A percentile compares a stretch with the other conserved stretches of the same genome.
phyloP scores from a whole-genome alignment of 2,797 vertebrate species.

The Pseudotriccus pelzelni region DNA sequence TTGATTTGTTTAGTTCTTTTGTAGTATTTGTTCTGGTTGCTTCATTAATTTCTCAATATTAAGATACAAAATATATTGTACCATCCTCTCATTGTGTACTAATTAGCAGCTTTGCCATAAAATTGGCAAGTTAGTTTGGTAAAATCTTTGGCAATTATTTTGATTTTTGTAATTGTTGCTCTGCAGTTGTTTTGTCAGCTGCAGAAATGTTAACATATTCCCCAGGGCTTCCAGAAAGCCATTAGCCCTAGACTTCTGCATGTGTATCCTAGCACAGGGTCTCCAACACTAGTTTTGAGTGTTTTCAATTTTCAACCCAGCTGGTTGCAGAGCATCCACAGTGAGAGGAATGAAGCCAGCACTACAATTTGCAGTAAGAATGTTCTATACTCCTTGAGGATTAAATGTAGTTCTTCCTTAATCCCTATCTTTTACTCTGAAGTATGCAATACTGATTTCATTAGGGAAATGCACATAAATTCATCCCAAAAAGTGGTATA shows the following conservation, averaged over 20 bases:
- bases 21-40: not conserved
- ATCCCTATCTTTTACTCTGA: not conserved
- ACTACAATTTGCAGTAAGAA: not conserved
- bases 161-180: not conserved
- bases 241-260: not conserved
- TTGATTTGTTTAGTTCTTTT: not conserved
- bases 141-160: not conserved
- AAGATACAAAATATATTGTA: not conserved
- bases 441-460: not conserved
- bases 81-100: not conserved
- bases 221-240: not conserved
- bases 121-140: not conserved
- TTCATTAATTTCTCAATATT: not conserved
- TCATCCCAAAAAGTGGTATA: not conserved
- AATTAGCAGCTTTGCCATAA: not conserved
- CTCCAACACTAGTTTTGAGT: not conserved
- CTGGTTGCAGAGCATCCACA: not conserved
- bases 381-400: not conserved
- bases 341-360: not conserved
- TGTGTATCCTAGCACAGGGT: not conserved
- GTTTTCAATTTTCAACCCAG: slow-evolving; percentile 33
- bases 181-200: not conserved
- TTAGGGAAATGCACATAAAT: not conserved
- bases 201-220: not conserved
- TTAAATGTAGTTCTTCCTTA: not conserved